phyloP scores from a whole-genome alignment of 2,888 invertebrate genomes.

The Ypsolopha sequella region DNA sequence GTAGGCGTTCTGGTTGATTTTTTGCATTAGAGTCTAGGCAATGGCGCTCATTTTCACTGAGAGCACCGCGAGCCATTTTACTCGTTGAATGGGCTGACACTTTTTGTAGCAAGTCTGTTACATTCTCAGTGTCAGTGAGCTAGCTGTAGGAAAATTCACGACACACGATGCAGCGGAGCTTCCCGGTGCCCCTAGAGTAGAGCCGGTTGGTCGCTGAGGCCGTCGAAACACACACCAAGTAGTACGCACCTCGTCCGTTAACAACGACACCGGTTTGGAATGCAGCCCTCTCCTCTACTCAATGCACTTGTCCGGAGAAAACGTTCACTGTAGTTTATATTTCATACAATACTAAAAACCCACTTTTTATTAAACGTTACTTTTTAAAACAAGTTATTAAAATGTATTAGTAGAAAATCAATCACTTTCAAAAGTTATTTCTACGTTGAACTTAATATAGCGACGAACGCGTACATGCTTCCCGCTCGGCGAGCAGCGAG shows the following conservation, averaged over 20 bases:
- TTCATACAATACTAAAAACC: conserved; percentile 6
- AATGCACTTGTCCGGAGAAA: conserved; percentile 50
- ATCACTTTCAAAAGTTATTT: neutral
- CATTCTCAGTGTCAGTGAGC: conserved; percentile 24
- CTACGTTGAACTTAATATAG: conserved; percentile 3
- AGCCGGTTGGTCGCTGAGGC: conserved; percentile 25
- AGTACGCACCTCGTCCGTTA: conserved; percentile 62
- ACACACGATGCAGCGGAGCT: neutral
- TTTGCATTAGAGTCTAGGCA: conserved; percentile 47
- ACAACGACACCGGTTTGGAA: conserved; percentile 67
- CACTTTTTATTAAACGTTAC: neutral
- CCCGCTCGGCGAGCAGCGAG: conserved; percentile 29
- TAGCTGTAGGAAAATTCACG: neutral
- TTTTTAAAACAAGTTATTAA: neutral
- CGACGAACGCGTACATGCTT: conserved; percentile 25
- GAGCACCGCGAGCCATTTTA: conserved; percentile 59
- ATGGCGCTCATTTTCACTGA: conserved; percentile 58
- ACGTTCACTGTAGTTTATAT: conserved; percentile 18
- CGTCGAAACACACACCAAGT: conserved; percentile 52
- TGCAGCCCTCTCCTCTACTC: conserved; percentile 58
- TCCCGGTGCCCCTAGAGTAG: neutral
- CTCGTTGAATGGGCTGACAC: conserved; percentile 16
- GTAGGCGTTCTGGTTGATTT: conserved; percentile 44
- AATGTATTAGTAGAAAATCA: neutral
- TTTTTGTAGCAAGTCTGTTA: conserved; percentile 23